These are phyloP conservation scores for Cinara cedri DNA, from an alignment of 2,888 invertebrate species.

Conservation along the genomic window DNA sequence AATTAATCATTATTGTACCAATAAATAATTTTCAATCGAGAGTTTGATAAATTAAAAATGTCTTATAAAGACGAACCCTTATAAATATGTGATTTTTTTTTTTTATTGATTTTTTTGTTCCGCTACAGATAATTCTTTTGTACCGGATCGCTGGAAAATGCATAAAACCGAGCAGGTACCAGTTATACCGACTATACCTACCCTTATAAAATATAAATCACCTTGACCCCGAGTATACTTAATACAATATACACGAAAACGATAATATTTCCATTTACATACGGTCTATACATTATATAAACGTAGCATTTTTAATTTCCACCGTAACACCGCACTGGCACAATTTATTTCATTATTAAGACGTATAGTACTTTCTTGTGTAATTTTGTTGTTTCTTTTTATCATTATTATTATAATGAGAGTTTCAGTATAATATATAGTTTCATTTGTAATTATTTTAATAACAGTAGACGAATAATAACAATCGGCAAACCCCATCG, in stretches of 20 bases:
- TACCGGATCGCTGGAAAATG: no score
- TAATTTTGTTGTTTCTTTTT: neutral
- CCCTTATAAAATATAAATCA: neutral
- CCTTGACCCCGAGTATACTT: neutral
- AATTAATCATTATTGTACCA: neutral
- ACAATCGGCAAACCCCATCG: neutral
- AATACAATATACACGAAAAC: neutral
- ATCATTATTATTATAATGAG: neutral
- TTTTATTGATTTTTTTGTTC: no score
- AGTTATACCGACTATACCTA: no score
- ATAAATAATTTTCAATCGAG: neutral
- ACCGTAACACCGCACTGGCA: neutral
- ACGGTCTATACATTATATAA: no score
- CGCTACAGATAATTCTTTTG: no score
- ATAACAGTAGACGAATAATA: neutral
- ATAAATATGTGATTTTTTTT: neutral
- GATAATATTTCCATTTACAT: slow-evolving; percentile 11
- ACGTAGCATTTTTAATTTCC: slow-evolving; percentile 17
- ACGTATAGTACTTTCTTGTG: neutral
- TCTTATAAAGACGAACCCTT: neutral
- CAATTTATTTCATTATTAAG: neutral
- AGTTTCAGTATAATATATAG: no score
- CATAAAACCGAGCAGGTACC: no score
- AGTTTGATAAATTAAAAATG: neutral
- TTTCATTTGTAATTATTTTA: no score